Percentiles rank a stretch among this genome's conserved stretches.
Conservation (phyloP, 2,888 invertebrate species). For the Dorcus parallelipipedus region DNA sequence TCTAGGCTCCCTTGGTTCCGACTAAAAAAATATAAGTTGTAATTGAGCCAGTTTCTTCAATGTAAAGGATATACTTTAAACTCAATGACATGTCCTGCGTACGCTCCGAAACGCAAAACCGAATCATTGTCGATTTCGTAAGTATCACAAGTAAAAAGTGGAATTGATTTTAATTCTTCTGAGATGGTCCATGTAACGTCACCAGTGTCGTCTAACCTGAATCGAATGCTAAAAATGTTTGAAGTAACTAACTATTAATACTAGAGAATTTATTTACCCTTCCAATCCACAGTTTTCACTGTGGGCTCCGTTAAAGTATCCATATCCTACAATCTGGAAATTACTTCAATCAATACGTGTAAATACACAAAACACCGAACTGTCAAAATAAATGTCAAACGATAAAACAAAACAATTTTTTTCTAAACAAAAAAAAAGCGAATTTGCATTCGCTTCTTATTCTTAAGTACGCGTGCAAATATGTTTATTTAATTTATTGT, state of each 20-base stretch:
- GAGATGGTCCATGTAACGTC: constrained; percentile 63
- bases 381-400: constrained; percentile 20
- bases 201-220: constrained; percentile 58
- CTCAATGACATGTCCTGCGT: constrained; percentile 64
- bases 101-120: constrained; percentile 58
- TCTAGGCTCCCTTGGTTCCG: constrained; percentile 52
- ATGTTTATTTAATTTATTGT: not conserved
- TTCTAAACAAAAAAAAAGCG: not conserved
- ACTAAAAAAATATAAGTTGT: constrained; percentile 36
- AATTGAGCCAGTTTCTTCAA: not conserved
- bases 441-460: not conserved
- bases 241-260: not conserved
- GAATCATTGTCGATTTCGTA: constrained; percentile 55
- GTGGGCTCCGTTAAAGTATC: constrained; percentile 45
- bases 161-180: constrained; percentile 53
- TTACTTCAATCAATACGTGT: constrained; percentile 15
- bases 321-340: constrained; percentile 50
- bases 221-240: constrained; percentile 42
- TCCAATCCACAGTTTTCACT: constrained; percentile 51
- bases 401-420: not conserved
- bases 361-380: constrained; percentile 5
- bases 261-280: constrained; percentile 45
- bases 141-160: constrained; percentile 66
- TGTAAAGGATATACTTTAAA: constrained; percentile 48
- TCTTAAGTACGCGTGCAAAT: no score